These are phyloP conservation scores for Tiphia femorata DNA, from an alignment of 2,888 invertebrate species.

Conservation along the genomic window DNA sequence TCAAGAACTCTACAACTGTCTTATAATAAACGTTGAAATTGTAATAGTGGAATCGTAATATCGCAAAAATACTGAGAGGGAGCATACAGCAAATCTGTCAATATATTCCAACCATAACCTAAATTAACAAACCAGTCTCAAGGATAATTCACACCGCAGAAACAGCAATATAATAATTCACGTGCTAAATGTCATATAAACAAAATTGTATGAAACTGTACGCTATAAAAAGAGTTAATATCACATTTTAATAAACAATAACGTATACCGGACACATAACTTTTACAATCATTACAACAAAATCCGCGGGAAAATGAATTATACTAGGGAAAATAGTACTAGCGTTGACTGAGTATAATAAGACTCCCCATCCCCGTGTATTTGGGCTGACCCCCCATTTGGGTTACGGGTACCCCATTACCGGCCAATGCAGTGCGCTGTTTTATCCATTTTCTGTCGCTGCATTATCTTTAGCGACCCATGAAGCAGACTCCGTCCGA, in stretches of 20 bases:
- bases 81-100: slow-evolving; percentile 32
- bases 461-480: too few species aligned
- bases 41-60: background rate
- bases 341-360: too few species aligned
- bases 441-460: too few species aligned
- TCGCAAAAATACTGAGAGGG: background rate
- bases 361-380: too few species aligned
- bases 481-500: too few species aligned
- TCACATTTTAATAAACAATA: slow-evolving; percentile 10
- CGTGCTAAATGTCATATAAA: background rate
- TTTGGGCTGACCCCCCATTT: too few species aligned
- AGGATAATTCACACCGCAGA: background rate
- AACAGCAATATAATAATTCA: background rate
- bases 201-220: background rate
- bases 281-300: slow-evolving; percentile 28
- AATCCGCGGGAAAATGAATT: slow-evolving; percentile 53
- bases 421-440: too few species aligned
- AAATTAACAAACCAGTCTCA: slow-evolving; percentile 9
- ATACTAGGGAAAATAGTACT: background rate
- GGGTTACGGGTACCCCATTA: too few species aligned
- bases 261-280: slow-evolving; percentile 11
- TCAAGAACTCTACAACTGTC: slow-evolving; percentile 12
- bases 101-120: slow-evolving; percentile 34
- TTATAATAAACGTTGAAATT: slow-evolving; percentile 12
- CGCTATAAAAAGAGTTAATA: background rate